Percentiles rank a stretch among this genome's conserved stretches.
phyloP scores from a whole-genome alignment of 53 echinoderm and acorn worm species.

The Arbacia lixula region DNA sequence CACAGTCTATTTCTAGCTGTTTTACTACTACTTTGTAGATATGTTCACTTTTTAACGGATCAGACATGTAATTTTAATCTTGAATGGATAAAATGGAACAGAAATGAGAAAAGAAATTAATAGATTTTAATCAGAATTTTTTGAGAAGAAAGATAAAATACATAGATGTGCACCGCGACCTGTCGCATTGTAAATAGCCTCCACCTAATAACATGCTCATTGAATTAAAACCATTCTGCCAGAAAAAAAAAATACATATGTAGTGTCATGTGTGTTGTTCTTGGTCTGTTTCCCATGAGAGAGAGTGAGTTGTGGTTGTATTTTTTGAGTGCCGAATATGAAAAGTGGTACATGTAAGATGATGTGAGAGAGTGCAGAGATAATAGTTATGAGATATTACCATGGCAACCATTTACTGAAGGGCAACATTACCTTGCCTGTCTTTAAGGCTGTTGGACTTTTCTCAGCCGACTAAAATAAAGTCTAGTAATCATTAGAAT shows the following conservation, averaged over 20 bases:
- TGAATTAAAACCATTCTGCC: slow-evolving; percentile 55
- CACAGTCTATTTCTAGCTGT: background rate
- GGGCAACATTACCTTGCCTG: too few species aligned
- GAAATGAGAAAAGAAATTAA: background rate
- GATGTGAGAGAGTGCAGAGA: background rate
- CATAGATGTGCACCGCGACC: background rate
- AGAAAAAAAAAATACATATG: background rate
- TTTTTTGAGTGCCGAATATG: background rate
- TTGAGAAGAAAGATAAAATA: too few species aligned
- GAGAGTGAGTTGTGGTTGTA: background rate
- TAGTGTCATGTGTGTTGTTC: background rate
- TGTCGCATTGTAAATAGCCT: slow-evolving; percentile 38
- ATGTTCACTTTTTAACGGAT: slow-evolving; percentile 13
- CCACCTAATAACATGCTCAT: slow-evolving; percentile 33
- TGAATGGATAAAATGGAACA: background rate
- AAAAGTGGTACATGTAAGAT: background rate
- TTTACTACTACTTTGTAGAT: slow-evolving; percentile 22
- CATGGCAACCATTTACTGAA: background rate
- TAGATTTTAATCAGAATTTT: slow-evolving; percentile 22
- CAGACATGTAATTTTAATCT: slow-evolving; percentile 2
- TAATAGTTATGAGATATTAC: background rate
- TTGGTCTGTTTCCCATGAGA: background rate
- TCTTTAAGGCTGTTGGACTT: too few species aligned
- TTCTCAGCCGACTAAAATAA: too few species aligned
- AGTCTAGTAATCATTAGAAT: too few species aligned